phyloP scores from a whole-genome alignment of 2,113 vertebrate species.

The Hippocampus abdominalis region DNA sequence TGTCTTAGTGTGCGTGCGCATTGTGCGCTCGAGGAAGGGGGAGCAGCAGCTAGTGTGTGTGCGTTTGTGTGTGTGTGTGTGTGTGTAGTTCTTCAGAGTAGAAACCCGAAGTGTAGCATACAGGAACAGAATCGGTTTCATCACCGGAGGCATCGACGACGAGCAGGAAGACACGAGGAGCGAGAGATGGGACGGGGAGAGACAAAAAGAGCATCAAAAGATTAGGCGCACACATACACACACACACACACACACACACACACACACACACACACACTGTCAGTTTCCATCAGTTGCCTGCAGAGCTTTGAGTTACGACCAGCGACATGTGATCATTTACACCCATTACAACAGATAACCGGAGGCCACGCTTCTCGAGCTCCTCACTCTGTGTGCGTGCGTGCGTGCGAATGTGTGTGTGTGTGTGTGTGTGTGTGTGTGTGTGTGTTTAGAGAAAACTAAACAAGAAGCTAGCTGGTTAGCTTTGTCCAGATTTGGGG shows the following conservation, averaged over 20 bases:
- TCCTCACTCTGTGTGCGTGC: constrained; percentile 12
- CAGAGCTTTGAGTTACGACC: constrained; percentile 57
- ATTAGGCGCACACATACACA: background rate
- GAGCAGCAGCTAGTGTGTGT: constrained; percentile 1
- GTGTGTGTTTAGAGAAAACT: background rate
- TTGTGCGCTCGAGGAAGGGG: background rate
- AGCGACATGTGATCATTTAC: constrained; percentile 60
- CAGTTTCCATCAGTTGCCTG: constrained; percentile 48
- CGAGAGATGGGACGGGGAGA: constrained; percentile 36
- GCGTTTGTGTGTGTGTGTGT: constrained; percentile 11
- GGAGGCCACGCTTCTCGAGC: constrained; percentile 15
- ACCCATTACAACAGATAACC: constrained; percentile 38
- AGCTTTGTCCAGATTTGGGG: background rate
- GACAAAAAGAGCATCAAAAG: constrained; percentile 53
- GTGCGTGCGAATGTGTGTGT: background rate
- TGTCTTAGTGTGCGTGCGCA: constrained; percentile 10
- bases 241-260: constrained; percentile 15
- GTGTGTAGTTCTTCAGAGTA: background rate
- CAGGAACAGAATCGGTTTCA: constrained; percentile 70
- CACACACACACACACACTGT: constrained; percentile 38
- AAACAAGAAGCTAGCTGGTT: background rate
- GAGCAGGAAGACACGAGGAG: constrained; percentile 31
- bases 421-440: too few species aligned
- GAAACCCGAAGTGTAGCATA: constrained; percentile 42
- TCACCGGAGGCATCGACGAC: constrained; percentile 50